Conservation (phyloP, 2,113 vertebrate genomes). For the Tenebrosternarchus preto region DNA sequence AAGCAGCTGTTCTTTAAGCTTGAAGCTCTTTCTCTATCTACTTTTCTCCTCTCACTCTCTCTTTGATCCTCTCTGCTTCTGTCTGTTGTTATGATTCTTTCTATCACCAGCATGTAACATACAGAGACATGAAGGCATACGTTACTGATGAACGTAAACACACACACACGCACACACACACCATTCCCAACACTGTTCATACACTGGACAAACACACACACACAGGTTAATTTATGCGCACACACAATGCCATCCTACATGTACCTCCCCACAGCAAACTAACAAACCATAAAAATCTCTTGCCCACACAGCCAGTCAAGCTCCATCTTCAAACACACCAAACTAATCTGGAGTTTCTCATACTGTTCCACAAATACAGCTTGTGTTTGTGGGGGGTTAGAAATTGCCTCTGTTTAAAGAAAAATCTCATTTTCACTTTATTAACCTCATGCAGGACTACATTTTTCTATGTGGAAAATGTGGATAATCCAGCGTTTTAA, state of each 20-base stretch:
- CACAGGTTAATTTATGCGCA: conserved; percentile 1
- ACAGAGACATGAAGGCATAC: conserved; percentile 44
- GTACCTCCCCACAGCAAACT: background rate
- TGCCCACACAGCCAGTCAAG: conserved; percentile 37
- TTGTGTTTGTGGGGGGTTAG: conserved; percentile 15
- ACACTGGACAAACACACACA: background rate
- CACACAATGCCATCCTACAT: background rate
- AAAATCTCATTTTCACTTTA: conserved; percentile 61
- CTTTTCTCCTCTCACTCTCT: background rate
- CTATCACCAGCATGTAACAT: conserved; percentile 40
- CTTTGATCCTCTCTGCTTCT: conserved; percentile 45
- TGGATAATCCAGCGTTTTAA: conserved; percentile 66
- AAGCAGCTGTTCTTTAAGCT: conserved; percentile 50
- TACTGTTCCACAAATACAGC: conserved; percentile 7
- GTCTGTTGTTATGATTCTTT: conserved; percentile 48
- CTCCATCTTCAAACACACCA: conserved; percentile 43
- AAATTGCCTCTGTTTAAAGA: conserved; percentile 50
- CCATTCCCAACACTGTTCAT: background rate
- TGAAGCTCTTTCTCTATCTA: conserved; percentile 18
- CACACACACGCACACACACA: conserved; percentile 2
- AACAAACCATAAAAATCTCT: conserved; percentile 25
- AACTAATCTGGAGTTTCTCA: background rate
- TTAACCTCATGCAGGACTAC: conserved; percentile 62
- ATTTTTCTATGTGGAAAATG: conserved; percentile 63
- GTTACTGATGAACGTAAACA: conserved; percentile 37